Base-by-base conservation (phyloP, 2,797 vertebrate species). In the Sebastes wilsoni region DNA sequence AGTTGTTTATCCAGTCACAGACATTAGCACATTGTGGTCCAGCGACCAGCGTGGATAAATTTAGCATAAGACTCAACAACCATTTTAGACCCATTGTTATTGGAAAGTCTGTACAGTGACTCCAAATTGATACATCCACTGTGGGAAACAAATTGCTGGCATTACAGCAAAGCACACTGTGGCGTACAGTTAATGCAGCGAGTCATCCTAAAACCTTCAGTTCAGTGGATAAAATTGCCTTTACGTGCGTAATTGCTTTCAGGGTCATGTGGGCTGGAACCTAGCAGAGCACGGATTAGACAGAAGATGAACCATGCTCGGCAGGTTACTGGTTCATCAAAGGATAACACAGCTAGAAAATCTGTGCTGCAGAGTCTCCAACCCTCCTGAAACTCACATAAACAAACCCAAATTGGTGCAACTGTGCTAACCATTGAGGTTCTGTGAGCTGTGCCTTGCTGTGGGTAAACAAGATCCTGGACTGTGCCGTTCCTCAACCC, bases 1-100 rank as follows among this genome's bases (percentile, higher is more conserved):
- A 54, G 74, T 67, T 88, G 86, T 90, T 86, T 79, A 72, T 88
- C 64, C 62, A 72, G 84, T 74, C 74, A 58, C 89, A 86, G 85
- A 89, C 84, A 64, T 88, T 61, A 79, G 82, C 77, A 28, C 78
- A 36, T 42, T 42, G 62, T 12, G 46, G 56, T 52, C 52, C 75
- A 54, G 61, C 1, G 56, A 46, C 42, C 72, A 54, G 66, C 2
- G 11, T 22, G 77, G 80, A 73, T 77, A 87, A 79, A 88, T 88
- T 85, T 87, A 89, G 85, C 80, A 4, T 10, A 34, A 66, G 66
- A 85, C 59, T 84, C 79, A 83, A 62, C 66, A 69, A 58, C 68
- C 52, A 55, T 75, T 78, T 72, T n/a, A 36, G 56, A 85, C 7
- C 58, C 68, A 23, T 25, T 80, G 82, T 76, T 75, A 79, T 75